phyloP scores from a whole-genome alignment of 2,113 vertebrate species.

The Mastomys coucha region DNA sequence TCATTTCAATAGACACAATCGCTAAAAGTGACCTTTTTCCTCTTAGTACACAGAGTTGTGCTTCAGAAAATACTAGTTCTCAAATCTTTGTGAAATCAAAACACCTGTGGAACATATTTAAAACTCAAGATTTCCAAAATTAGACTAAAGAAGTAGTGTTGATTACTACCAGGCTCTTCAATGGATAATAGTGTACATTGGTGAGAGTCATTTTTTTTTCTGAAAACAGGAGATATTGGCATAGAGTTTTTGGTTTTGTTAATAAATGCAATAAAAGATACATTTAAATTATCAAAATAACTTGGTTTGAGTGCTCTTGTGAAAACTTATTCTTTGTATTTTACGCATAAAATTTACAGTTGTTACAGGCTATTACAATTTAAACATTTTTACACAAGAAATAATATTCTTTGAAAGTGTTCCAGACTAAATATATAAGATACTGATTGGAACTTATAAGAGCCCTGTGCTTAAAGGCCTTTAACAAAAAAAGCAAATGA shows the following conservation, averaged over 20 bases:
- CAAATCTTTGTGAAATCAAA: neutral
- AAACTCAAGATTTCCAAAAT: neutral
- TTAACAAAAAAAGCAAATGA: constrained; percentile 55
- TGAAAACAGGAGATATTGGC: neutral
- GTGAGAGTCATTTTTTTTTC: neutral
- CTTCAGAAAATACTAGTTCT: constrained; percentile 8
- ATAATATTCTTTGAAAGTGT: constrained; percentile 53
- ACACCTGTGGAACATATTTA: neutral
- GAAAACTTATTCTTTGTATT: constrained; percentile 33
- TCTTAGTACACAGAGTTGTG: neutral
- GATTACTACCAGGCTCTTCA: neutral
- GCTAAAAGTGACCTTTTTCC: neutral
- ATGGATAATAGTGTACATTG: neutral
- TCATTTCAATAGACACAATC: neutral
- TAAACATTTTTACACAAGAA: constrained; percentile 52
- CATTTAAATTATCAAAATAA: neutral
- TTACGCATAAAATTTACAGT: constrained; percentile 44
- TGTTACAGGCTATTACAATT: constrained; percentile 39
- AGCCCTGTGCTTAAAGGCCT: constrained; percentile 33
- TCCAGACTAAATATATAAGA: constrained; percentile 59
- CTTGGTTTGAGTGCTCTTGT: constrained; percentile 21
- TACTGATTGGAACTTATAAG: constrained; percentile 66
- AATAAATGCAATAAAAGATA: neutral
- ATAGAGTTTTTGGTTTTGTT: neutral
- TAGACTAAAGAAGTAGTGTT: neutral